Evolutionary conservation across 2,888 invertebrate species (phyloP).

Genomic region (Maniola hyperantus): DNA sequence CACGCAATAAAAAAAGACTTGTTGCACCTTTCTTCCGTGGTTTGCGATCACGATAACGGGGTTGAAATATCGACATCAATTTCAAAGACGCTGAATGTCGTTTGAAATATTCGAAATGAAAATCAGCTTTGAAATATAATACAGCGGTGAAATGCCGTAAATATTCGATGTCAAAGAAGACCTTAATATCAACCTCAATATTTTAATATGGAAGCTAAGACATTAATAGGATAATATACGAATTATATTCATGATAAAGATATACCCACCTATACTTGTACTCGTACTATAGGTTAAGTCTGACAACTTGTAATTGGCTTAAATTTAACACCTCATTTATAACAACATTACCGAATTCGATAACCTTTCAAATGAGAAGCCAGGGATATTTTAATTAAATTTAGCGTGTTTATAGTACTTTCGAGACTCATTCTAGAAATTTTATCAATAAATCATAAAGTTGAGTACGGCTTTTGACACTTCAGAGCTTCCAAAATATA

Average conservation of each 20-base stretch:
- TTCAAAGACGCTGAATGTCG: constrained; percentile 1
- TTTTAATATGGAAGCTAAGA: constrained; percentile 20
- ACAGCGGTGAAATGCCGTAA: neutral
- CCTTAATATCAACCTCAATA: constrained; percentile 19
- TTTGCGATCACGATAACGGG: neutral
- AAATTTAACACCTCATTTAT: constrained; percentile 20
- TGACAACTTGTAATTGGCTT: constrained; percentile 22
- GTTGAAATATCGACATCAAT: neutral
- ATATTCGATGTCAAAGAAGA: constrained; percentile 7
- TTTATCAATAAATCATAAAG: constrained; percentile 9
- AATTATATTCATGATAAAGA: constrained; percentile 17
- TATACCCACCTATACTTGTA: no score
- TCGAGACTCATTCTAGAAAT: neutral
- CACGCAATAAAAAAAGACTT: no score
- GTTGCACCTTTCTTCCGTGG: neutral
- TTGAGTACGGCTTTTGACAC: neutral
- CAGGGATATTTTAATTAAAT: constrained; percentile 16
- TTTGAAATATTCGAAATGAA: neutral
- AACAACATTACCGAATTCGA: constrained; percentile 12
- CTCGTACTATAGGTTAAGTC: neutral
- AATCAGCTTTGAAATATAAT: constrained; percentile 3
- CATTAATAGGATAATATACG: constrained; percentile 25
- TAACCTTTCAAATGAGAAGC: constrained; percentile 21
- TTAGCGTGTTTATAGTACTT: neutral
- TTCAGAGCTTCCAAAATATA: constrained; percentile 1